phyloP scores from a whole-genome alignment of 2,113 vertebrate species.

The Stomatorhinus ivindoensis region DNA sequence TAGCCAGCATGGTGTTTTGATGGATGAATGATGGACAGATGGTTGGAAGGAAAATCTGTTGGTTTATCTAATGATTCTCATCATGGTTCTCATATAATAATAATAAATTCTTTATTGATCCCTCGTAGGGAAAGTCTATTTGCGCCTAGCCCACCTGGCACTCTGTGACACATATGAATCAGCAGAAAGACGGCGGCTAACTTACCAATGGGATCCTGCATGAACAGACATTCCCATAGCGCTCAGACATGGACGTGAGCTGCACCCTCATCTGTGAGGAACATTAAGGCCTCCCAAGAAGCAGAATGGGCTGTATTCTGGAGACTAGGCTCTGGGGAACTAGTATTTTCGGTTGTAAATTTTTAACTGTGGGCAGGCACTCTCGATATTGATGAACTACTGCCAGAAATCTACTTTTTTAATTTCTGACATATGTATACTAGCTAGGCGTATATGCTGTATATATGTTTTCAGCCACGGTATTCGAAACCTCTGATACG shows the following conservation, averaged over 20 bases:
- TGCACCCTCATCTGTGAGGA: not conserved
- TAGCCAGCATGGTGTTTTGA: not conserved
- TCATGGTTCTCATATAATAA: not conserved
- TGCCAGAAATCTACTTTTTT: too few species aligned
- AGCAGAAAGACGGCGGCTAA: not conserved
- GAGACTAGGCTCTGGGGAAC: not conserved
- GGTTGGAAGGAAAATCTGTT: not conserved
- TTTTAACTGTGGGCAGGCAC: not conserved
- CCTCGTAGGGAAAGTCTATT: too few species aligned
- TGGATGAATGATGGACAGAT: not conserved
- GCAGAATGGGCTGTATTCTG: not conserved
- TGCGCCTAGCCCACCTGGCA: too few species aligned
- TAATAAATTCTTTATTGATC: not conserved
- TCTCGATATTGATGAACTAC: too few species aligned
- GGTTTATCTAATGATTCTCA: not conserved
- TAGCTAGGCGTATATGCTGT: too few species aligned
- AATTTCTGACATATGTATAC: too few species aligned
- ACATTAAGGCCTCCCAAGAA: not conserved
- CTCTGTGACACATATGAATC: not conserved
- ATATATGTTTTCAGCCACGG: too few species aligned
- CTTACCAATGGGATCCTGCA: not conserved
- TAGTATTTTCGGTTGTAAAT: not conserved
- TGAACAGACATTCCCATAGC: not conserved
- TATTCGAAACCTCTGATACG: too few species aligned
- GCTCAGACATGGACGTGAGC: not conserved